Evolutionary conservation across 2,888 invertebrate genomes (phyloP), one percentile per base, ranked within the genome.

Genomic region (Teinopalpus imperialis): DNA sequence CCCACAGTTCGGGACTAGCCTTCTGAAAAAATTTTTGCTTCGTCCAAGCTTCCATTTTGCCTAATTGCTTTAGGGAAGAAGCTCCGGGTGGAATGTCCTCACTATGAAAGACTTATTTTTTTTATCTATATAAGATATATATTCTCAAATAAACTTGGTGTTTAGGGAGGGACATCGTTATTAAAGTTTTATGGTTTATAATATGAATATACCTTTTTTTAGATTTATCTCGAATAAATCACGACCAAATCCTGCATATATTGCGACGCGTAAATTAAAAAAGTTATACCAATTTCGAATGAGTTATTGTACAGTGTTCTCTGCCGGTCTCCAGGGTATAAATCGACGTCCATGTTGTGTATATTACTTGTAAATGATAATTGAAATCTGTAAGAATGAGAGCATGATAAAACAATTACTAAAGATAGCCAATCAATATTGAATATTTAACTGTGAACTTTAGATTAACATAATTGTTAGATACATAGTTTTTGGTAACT

Each of bases 251-350:
- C 76, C 69, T 78, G 78, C 79, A 79, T 80, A 80, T 78, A 78
- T 81, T 73, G 71, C 71, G 74, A 66, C 63, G 68, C 72, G 75
- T 67, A 81, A 83, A 86, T 86, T 86, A 85, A 85, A 86, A 87
- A 87, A 87, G 85, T 86, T 85, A 71, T 62, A 68, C 74, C 74
- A 81, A 81, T 82, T 81, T 79, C 71, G 74, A 75, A 76, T 82
- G 86, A 87, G 81, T 86, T 87, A 86, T 83, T 79, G 74, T 81
- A 72, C 74, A 77, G 71, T 75, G 69, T 74, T 74, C 74, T 69
- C 68, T 69, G 69, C 60, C 60, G 65, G 64, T 64, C 57, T 48
- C 64, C 45, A 53, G 66, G 66, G 66, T 63, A 63, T 60, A 64
- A 57, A 52, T 61, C 14, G 21, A 41, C 40, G 43, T 45, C 37